These are phyloP conservation scores for Teinopalpus imperialis DNA, from an alignment of 2,888 invertebrate species.

Conservation along the genomic window DNA sequence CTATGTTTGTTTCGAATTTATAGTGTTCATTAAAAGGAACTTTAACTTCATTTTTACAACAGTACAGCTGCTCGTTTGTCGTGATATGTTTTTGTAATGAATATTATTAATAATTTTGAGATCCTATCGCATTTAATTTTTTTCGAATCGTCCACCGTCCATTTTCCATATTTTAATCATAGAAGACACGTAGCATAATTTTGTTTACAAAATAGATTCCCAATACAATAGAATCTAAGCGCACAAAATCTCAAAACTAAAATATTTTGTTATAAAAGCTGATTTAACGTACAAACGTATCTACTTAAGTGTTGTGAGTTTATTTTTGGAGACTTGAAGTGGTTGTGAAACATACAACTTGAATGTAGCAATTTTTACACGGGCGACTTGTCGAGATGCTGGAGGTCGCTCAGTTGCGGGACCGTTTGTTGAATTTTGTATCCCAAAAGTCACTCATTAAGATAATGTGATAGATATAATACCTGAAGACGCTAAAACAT, in stretches of 20 bases:
- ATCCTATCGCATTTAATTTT: background rate
- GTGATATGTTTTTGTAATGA: slow-evolving; percentile 18
- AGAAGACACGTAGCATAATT: no score
- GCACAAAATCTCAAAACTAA: background rate
- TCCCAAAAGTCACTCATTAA: slow-evolving; percentile 41
- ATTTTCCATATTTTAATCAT: no score
- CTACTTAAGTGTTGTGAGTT: slow-evolving; percentile 49
- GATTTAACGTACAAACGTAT: slow-evolving; percentile 35
- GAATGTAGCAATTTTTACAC: slow-evolving; percentile 29
- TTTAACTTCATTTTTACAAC: slow-evolving; percentile 40
- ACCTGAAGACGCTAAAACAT: slow-evolving; percentile 81
- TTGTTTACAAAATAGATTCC: no score
- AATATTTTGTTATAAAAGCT: no score
- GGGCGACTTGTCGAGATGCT: slow-evolving; percentile 35
- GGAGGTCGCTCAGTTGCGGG: slow-evolving; percentile 36
- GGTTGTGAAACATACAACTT: slow-evolving; percentile 60
- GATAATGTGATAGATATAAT: slow-evolving; percentile 79
- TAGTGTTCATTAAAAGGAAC: slow-evolving; percentile 51
- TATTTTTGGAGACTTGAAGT: slow-evolving; percentile 42
- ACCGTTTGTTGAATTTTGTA: slow-evolving; percentile 35
- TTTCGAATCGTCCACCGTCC: background rate
- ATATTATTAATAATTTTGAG: slow-evolving; percentile 14
- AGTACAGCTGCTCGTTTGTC: slow-evolving; percentile 30
- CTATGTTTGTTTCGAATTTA: slow-evolving; percentile 55
- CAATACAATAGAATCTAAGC: background rate